Conservation (phyloP, 1,140 invertebrate genomes). For the Anastrepha ludens region DNA sequence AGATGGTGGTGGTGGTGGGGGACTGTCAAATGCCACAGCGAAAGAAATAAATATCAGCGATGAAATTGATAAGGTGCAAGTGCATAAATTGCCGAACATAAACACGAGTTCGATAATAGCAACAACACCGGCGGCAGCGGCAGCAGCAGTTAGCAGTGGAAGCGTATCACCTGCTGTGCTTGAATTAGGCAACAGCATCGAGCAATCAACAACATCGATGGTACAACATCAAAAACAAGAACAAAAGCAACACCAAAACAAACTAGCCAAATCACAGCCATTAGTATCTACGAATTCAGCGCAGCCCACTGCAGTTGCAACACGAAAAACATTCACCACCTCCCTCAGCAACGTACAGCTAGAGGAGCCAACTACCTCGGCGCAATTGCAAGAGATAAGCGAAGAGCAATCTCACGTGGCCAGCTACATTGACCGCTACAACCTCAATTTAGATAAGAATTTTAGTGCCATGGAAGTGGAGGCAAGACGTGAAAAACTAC, state of each 20-base stretch:
- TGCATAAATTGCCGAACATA: constrained; percentile 7
- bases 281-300: neutral
- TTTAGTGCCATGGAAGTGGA: constrained; percentile 74
- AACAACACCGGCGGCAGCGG: neutral
- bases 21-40: neutral
- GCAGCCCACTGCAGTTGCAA: neutral
- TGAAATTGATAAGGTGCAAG: constrained; percentile 13
- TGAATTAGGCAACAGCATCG: constrained; percentile 30
- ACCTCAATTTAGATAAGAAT: constrained; percentile 74
- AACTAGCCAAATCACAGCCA: constrained; percentile 12
- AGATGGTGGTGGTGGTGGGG: neutral
- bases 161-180: constrained; percentile 43
- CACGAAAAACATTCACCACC: constrained; percentile 14
- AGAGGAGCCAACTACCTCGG: constrained; percentile 16
- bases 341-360: constrained; percentile 40
- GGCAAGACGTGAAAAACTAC: constrained; percentile 71
- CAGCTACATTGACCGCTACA: constrained; percentile 72
- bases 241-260: neutral
- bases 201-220: neutral
- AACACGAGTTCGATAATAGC: neutral
- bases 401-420: constrained; percentile 66
- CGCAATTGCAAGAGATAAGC: constrained; percentile 57
- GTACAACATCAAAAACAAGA: neutral
- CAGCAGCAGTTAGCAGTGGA: neutral
- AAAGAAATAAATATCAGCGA: constrained; percentile 13